Conservation (phyloP, 2,888 invertebrate genomes). For the Xestia sexstrigata region DNA sequence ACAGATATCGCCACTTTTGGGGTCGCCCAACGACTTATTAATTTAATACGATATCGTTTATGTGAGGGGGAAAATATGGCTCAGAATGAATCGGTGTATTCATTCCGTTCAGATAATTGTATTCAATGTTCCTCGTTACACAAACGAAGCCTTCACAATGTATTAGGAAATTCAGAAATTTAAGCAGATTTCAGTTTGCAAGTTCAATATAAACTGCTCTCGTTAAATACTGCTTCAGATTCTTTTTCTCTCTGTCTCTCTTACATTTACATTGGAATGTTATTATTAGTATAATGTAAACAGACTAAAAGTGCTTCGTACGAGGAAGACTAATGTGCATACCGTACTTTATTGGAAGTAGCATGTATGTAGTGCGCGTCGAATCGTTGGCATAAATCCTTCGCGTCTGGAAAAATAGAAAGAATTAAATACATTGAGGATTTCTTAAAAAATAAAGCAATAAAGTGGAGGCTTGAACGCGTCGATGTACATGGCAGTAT, state of each 20-base stretch:
- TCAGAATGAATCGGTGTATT: conserved; percentile 67
- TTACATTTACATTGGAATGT: conserved; percentile 56
- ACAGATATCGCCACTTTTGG: conserved; percentile 73
- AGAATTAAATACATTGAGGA: conserved; percentile 45
- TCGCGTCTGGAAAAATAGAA: conserved; percentile 45
- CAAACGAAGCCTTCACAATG: conserved; percentile 44
- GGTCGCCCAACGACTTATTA: conserved; percentile 77
- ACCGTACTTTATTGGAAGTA: conserved; percentile 55
- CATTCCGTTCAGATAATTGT: conserved; percentile 71
- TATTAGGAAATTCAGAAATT: conserved; percentile 29
- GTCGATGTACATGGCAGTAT: conserved; percentile 60
- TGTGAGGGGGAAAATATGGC: conserved; percentile 71
- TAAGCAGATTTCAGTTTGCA: conserved; percentile 41
- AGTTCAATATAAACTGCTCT: conserved; percentile 43
- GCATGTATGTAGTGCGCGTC: conserved; percentile 19
- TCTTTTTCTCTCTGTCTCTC: conserved; percentile 50
- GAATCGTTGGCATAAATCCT: conserved; percentile 49
- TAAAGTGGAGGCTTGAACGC: conserved; percentile 43
- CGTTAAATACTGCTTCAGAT: conserved; percentile 39
- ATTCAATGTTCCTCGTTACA: conserved; percentile 69
- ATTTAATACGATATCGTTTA: conserved; percentile 78
- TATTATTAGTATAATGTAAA: conserved; percentile 56
- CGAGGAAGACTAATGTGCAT: conserved; percentile 53
- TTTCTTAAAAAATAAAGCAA: conserved; percentile 61
- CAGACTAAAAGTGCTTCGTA: conserved; percentile 59